Evolutionary conservation across 2,113 vertebrate species (phyloP).

Genomic region (Pseudorhombus dupliciocellatus): DNA sequence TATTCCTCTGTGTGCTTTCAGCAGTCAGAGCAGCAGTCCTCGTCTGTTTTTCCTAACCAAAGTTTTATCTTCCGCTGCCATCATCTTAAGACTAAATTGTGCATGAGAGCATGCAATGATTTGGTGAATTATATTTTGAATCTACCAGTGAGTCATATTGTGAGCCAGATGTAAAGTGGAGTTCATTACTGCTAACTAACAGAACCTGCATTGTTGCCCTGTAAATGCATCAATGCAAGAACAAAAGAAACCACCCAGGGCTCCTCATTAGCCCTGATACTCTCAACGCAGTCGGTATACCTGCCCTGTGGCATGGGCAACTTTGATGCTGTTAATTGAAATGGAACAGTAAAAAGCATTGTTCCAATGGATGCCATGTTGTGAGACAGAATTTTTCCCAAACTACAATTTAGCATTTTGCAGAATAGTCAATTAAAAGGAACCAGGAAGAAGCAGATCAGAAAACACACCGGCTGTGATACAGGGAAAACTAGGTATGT

Average conservation of each 20-base stretch:
- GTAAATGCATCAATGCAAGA: neutral
- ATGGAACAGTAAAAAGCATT: neutral
- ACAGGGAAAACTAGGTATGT: too few relatives aligned
- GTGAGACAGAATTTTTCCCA: too few relatives aligned
- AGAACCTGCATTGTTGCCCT: neutral
- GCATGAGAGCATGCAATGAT: neutral
- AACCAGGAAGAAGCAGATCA: neutral
- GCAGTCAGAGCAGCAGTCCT: neutral
- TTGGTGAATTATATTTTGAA: neutral
- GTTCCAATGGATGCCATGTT: neutral
- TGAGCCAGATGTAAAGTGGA: neutral
- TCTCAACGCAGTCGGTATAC: neutral
- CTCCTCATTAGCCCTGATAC: neutral
- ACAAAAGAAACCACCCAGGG: neutral
- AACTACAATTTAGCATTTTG: neutral
- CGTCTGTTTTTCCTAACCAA: slow-evolving; percentile 10
- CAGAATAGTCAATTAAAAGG: neutral
- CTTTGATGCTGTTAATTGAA: too few relatives aligned
- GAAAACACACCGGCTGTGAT: too few relatives aligned
- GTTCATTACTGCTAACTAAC: neutral
- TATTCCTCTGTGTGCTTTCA: neutral
- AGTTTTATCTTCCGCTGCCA: slow-evolving; percentile 1
- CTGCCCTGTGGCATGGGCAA: neutral
- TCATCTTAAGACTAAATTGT: slow-evolving; percentile 6
- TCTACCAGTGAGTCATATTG: neutral